Evolutionary conservation across 2,797 vertebrate genomes (phyloP), one percentile per base, ranked within the genome.

Genomic region (Silurus aristotelis): DNA sequence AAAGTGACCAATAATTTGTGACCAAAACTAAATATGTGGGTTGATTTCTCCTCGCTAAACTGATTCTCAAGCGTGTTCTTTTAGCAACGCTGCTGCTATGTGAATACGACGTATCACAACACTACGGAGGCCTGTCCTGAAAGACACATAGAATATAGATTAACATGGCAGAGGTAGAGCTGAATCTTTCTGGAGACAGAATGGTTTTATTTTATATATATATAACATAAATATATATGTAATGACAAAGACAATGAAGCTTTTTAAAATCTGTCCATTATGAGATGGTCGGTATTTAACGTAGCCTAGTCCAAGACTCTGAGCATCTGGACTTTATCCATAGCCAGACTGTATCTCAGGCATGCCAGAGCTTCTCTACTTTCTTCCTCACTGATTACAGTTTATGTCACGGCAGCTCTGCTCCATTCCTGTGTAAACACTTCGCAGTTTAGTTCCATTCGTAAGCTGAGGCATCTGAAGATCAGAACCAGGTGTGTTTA

Each of bases 381-480:
- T 38, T 80, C 43, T 48, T 80, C 63, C 63, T 80, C 43, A 27
- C n/a, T 66, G 78, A 80, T 80, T 66, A 67, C 6, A 80, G 78
- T 80, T 80, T 80, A 80, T 20, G 66, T 55, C 61, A 67, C n/a
- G 2, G 78, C 63, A 67, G 43, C 78, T 66, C 43, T 27, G 43
- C 63, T 80, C 60, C 4, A 9, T 80, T 64, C 78, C 61, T 2
- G 25, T 63, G 52, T 67, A 67, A 80, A 80, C 78, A 66, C 78
- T 12, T 8, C 2, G 31, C 31, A 78, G 19, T 61, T 43, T 61
- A n/a, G 31, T 15, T 78, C 56, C 75, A 60, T 52, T 22, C 55
- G 20, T 60, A 77, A 77, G 22, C 38, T 19, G 77, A 79, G 64
- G 60, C 22, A 7, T 64, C 38, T 52, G 46, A 80, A 66, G 78